Evolutionary conservation across 2,888 invertebrate species (phyloP).

Genomic region (Tipula unca): DNA sequence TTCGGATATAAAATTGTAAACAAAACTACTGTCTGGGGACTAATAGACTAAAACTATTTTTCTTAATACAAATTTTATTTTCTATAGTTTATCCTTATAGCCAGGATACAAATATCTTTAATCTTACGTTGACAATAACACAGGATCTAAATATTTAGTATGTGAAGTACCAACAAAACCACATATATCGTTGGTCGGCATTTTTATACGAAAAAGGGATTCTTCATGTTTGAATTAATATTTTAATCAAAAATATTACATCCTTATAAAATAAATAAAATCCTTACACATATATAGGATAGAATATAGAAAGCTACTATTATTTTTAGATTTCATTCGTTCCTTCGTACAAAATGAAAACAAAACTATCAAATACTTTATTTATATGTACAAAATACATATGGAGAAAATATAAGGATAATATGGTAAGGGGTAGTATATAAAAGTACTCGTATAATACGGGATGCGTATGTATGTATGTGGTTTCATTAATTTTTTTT

Average conservation of each 20-base stretch:
- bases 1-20: not conserved
- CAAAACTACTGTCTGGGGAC: not conserved
- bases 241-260: not conserved
- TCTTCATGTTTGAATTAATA: not conserved
- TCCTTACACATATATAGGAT: not conserved
- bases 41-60: not conserved
- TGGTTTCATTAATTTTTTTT: slow-evolving; percentile 3
- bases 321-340: not conserved
- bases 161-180: not conserved
- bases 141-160: not conserved
- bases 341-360: not conserved
- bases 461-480: not conserved
- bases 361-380: not conserved
- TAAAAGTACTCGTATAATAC: not conserved
- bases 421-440: not conserved
- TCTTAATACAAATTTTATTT: not conserved
- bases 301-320: not conserved
- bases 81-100: not conserved
- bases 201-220: not conserved
- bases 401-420: too few relatives aligned
- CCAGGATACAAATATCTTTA: not conserved
- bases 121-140: not conserved
- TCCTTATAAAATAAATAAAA: not conserved
- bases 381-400: too few relatives aligned
- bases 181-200: not conserved